These are phyloP conservation scores for Pachypanchax playfairii DNA, from an alignment of 2,113 vertebrate genomes.

Conservation along the genomic window DNA sequence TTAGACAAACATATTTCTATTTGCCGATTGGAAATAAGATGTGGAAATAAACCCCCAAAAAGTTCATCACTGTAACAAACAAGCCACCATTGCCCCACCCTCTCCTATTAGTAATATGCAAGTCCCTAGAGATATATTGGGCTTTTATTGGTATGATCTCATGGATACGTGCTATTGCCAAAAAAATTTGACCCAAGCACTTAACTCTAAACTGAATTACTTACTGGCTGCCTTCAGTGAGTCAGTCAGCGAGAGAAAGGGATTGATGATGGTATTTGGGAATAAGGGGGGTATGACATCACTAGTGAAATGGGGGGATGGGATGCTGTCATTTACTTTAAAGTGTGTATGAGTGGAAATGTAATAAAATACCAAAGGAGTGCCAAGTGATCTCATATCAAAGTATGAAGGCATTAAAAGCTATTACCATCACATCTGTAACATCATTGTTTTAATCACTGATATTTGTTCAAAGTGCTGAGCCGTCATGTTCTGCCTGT, in stretches of 20 bases:
- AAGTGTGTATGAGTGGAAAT: slow-evolving; percentile 45
- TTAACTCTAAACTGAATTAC: slow-evolving; percentile 76
- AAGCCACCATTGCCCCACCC: slow-evolving; percentile 37
- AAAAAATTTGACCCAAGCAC: slow-evolving; percentile 71
- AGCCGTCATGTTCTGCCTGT: slow-evolving; percentile 23
- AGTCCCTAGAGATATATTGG: slow-evolving; percentile 51
- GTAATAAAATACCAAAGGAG: slow-evolving; percentile 58
- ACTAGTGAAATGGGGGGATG: slow-evolving; percentile 43
- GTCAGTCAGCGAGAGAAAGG: slow-evolving; percentile 50
- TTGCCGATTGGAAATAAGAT: too few species aligned
- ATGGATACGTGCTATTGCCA: slow-evolving; percentile 68
- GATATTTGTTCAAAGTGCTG: slow-evolving; percentile 47
- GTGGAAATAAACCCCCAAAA: too few species aligned
- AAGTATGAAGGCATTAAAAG: slow-evolving; percentile 6
- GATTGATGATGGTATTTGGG: slow-evolving; percentile 64
- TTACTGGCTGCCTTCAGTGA: slow-evolving; percentile 64
- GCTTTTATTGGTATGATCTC: slow-evolving; percentile 71
- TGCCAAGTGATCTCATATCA: slow-evolving; percentile 58
- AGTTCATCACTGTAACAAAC: slow-evolving; percentile 17
- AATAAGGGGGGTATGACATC: slow-evolving; percentile 69
- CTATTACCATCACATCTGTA: slow-evolving; percentile 30
- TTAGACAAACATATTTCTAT: too few species aligned
- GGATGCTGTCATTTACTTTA: slow-evolving; percentile 53
- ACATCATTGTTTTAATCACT: slow-evolving; percentile 53
- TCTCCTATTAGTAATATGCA: slow-evolving; percentile 47